Percentiles rank a stretch among this genome's conserved stretches.
These are phyloP conservation scores for Rhea americana DNA, from an alignment of 2,113 vertebrate genomes.

Conservation along the genomic window DNA sequence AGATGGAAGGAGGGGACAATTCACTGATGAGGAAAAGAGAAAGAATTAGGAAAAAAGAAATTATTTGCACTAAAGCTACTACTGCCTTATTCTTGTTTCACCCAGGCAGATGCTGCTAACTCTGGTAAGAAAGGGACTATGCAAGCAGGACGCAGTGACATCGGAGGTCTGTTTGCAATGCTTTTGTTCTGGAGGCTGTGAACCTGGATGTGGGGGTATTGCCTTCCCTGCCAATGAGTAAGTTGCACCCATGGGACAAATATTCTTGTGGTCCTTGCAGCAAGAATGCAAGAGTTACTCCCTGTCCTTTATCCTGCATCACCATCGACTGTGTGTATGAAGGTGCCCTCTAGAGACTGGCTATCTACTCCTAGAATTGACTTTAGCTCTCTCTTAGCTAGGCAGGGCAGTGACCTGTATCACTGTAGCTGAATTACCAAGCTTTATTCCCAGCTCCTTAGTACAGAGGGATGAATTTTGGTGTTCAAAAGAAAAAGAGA, in stretches of 20 bases:
- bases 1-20: constrained; percentile 54
- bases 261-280: not conserved
- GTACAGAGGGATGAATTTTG: not conserved
- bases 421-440: constrained; percentile 23
- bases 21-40: constrained; percentile 39
- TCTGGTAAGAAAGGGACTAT: not conserved
- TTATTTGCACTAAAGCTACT: not conserved
- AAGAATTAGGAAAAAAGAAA: constrained; percentile 53
- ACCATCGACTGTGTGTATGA: not conserved
- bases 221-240: not conserved
- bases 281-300: not conserved
- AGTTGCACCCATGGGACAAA: not conserved
- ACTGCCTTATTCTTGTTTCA: constrained; percentile 20
- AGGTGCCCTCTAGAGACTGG: constrained; percentile 35
- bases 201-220: not conserved
- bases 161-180: not conserved
- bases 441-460: constrained; percentile 25
- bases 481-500: constrained; percentile 11
- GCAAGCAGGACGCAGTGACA: not conserved
- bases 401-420: constrained; percentile 40
- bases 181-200: not conserved
- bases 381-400: not conserved
- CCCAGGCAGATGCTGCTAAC: not conserved
- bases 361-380: constrained; percentile 40
- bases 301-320: not conserved